Conservation (phyloP, 2,797 vertebrate species). For the Crotalus adamanteus region DNA sequence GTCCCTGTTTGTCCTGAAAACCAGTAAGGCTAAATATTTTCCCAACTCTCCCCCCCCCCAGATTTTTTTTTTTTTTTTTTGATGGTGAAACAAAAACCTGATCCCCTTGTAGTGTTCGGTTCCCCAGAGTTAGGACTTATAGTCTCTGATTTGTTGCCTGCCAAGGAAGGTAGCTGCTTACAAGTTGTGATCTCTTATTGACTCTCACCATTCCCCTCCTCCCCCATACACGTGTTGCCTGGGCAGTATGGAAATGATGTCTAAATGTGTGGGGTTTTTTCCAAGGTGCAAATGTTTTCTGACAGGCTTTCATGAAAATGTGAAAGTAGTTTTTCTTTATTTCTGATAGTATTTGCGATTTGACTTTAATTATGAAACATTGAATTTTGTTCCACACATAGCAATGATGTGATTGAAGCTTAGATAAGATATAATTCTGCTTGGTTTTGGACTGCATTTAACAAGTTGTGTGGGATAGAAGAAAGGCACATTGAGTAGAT, state of each 20-base stretch:
- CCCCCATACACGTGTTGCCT: neutral
- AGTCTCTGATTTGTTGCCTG: neutral
- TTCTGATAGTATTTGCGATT: neutral
- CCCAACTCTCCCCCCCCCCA: accelerated
- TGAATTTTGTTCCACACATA: neutral
- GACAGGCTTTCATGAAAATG: accelerated
- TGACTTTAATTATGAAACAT: neutral
- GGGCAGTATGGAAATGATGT: neutral
- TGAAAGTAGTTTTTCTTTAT: neutral
- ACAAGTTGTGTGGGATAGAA: neutral
- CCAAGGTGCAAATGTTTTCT: neutral
- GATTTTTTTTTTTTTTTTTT: neutral
- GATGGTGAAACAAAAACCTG: neutral
- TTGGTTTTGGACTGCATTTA: neutral
- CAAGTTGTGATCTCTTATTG: neutral
- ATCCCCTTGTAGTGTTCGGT: neutral
- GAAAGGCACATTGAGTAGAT: neutral
- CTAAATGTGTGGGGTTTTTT: no score
- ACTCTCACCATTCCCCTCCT: neutral
- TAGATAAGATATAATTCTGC: neutral
- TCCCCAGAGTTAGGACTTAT: neutral
- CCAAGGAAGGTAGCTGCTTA: neutral
- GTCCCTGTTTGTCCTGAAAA: neutral
- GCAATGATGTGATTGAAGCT: neutral
- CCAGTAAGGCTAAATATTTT: neutral